Conservation (phyloP, 2,797 vertebrate species). For the Peromyscus aztecus region DNA sequence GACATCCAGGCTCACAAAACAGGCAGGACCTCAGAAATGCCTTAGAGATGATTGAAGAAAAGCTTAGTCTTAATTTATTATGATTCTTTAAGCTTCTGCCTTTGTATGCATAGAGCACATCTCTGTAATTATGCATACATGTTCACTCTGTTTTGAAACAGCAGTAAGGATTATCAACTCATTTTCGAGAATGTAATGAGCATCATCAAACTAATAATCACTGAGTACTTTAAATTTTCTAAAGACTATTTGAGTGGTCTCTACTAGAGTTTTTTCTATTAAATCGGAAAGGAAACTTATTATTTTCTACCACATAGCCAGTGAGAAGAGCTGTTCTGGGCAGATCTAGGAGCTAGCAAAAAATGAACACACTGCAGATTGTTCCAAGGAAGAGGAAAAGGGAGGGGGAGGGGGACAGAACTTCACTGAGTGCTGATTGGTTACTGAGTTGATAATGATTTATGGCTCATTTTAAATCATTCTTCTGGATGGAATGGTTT, state of each 20-base stretch:
- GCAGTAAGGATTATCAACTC: conserved; percentile 5
- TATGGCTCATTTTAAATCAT: conserved; percentile 77
- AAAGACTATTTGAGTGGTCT: conserved; percentile 55
- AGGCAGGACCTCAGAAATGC: background rate
- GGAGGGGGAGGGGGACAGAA: background rate
- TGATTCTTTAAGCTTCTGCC: background rate
- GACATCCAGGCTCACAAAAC: background rate
- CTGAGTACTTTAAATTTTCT: conserved; percentile 44
- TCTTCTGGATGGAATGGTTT: conserved; percentile 75
- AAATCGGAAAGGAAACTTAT: conserved; percentile 67
- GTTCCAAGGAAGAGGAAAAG: conserved; percentile 33
- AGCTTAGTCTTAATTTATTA: conserved; percentile 11
- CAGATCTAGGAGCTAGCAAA: conserved; percentile 8
- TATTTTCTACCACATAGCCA: conserved; percentile 53
- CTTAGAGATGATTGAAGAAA: background rate
- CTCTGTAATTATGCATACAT: conserved; percentile 23
- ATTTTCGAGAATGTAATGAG: conserved; percentile 14
- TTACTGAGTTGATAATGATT: conserved; percentile 75
- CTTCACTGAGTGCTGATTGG: conserved; percentile 66
- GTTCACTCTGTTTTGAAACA: conserved; percentile 50
- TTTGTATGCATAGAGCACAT: background rate
- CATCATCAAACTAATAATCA: conserved; percentile 60
- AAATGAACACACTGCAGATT: conserved; percentile 36
- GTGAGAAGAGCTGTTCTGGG: conserved; percentile 5
- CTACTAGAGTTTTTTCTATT: conserved; percentile 47